Base-by-base conservation (phyloP, 2,797 vertebrate species). In the Dendrocincla fuliginosa region DNA sequence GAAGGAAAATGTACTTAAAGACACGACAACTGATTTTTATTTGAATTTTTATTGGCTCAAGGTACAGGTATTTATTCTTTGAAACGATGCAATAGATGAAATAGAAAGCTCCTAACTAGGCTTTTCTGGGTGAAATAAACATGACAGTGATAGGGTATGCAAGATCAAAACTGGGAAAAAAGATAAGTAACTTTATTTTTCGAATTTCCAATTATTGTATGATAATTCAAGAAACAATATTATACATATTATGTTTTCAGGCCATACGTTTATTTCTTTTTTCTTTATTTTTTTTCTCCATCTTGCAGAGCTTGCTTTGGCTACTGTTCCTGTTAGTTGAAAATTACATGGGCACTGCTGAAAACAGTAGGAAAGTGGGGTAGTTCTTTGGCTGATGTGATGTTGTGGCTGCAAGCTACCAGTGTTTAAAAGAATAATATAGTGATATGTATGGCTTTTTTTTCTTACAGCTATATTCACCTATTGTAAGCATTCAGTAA, bases 51-150 rank as follows among this genome's bases (percentile, higher is more conserved):
- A 65, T 80, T 88, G 76, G 33, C 55, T 94, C 52, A 30, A 8
- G 69, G 53, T 78, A 39, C 35, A 91, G 67, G 15, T 91, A 76
- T 88, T 84, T 78, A 33, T 76, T 89, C 33, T 91, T 67, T 60
- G 27, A 76, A 88, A 79, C 30, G 91, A 86, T 46, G 18, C 27
- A 79, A 11, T 4, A 65, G 61, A 70, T 68, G 19, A 91, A 71
- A 73, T 70, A 46, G 90, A 80, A 92, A 78, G 18, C 56, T 88
- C 41, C 50, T 30, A 70, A 5, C 64, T 75, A 80, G 79, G 87
- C 84, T 96, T 90, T 95, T 95, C 75, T 79, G 16, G 85, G 89
- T 95, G 95, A 88, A 97, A 88, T 94, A 90, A 90, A 89, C 19
- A 9, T 17, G 20, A 83, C 75, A 89, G 13, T 27, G 33, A 95